Base-by-base conservation (phyloP, 2,888 invertebrate species). In the Dynastes maya region DNA sequence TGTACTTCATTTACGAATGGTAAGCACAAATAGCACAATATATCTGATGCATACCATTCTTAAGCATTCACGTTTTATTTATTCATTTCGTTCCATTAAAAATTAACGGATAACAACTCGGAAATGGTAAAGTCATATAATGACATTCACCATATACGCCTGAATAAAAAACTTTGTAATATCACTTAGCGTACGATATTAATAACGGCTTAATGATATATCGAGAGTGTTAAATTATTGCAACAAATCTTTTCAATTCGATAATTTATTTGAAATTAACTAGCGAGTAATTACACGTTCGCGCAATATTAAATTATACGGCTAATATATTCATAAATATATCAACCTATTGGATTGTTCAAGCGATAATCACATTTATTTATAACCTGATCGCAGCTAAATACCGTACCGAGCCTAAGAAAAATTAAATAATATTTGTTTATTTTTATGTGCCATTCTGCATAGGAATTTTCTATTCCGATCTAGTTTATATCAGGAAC, bases 231-330 rank as follows among this genome's bases (percentile, higher is more conserved):
- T 58, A 72, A 72, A 72, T 72, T 72, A 61, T 72, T 72, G 58
- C 72, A 40, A 58, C 58, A 72, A 72, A 72, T 72, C 72, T 61
- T 58, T 58, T 72, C 22, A 11, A 4, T 9, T 45, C 58, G 51
- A 72, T 61, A 61, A 72, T 58, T 72, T 58, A 72, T 72, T 72
- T 58, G 40, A 61, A 72, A 58, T 72, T 72, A 72, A 72, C 72
- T 72, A 61, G 40, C 40, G 6, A 2, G 45, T 72, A 72, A 72
- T 72, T 58, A 72, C 61, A 72, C 29, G 40, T 61, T 72, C 22
- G 22, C 22, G 51, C 51, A 51, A 68, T 51, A 51, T 51, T 9
- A 68, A 68, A 68, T 68, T 68, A 68, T 27, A 68, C 13, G 11
- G 32, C 51, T 67, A 51, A 68, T 49, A 13, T 68, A 68, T 51